A percentile compares a stretch with the other conserved stretches of the same genome.
Evolutionary conservation across 2,113 vertebrate genomes (phyloP).

Genomic region (Maccullochella peelii): DNA sequence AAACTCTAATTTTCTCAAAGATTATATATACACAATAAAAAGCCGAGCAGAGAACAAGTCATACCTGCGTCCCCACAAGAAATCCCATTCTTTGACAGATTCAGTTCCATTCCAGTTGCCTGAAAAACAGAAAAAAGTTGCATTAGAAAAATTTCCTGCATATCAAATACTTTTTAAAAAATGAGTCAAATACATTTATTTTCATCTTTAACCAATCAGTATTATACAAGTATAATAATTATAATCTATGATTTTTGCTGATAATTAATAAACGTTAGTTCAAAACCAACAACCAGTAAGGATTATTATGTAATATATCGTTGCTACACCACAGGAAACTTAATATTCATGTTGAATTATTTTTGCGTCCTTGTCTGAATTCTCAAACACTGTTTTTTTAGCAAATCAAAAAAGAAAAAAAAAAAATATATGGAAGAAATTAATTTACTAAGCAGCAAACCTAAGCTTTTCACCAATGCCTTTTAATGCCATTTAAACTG

Average conservation of each 20-base stretch:
- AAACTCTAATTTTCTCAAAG: neutral
- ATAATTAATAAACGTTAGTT: too few relatives aligned
- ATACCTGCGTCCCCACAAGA: constrained; percentile 78
- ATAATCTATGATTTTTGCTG: neutral
- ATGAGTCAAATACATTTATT: neutral
- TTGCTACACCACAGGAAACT: neutral
- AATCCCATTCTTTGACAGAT: constrained; percentile 80
- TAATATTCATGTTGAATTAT: neutral
- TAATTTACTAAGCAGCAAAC: neutral
- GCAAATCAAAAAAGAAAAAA: too few relatives aligned
- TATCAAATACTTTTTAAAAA: neutral
- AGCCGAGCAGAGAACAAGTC: neutral
- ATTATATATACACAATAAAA: too few relatives aligned
- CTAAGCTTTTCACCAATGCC: neutral
- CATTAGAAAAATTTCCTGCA: neutral
- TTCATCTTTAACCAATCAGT: neutral
- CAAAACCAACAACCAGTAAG: too few relatives aligned
- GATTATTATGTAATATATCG: too few relatives aligned
- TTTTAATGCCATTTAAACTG: neutral
- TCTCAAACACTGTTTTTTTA: neutral
- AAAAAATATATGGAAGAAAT: too few relatives aligned
- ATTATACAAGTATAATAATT: too few relatives aligned
- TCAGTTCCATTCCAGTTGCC: constrained; percentile 83
- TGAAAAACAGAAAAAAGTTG: constrained; percentile 67
- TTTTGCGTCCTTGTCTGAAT: neutral